These are phyloP conservation scores for Ips typographus DNA, from an alignment of 1,140 invertebrate genomes.

Conservation along the genomic window DNA sequence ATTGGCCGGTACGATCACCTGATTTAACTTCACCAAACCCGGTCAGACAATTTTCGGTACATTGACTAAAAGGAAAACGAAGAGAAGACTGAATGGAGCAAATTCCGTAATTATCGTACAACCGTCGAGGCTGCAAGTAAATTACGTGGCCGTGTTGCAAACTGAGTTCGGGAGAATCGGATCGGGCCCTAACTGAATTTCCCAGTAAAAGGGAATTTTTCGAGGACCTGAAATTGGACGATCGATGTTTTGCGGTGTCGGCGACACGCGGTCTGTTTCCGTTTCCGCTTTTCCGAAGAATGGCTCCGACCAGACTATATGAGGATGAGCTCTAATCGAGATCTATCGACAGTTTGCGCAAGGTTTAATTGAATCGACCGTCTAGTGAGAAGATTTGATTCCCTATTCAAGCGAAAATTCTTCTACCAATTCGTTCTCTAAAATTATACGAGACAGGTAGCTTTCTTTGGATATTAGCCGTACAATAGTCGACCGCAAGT, in stretches of 20 bases:
- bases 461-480: too few relatives aligned
- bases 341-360: constrained; percentile 19
- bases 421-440: too few relatives aligned
- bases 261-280: constrained; percentile 29
- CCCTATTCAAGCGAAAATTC: too few relatives aligned
- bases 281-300: constrained; percentile 18
- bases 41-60: too few relatives aligned
- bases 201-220: constrained; percentile 20
- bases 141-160: constrained; percentile 3
- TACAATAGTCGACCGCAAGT: too few relatives aligned
- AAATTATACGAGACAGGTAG: too few relatives aligned
- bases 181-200: constrained; percentile 20
- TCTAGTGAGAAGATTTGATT: too few relatives aligned
- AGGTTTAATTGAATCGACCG: constrained; percentile 5
- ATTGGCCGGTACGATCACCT: too few relatives aligned
- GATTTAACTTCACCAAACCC: too few relatives aligned
- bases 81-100: too few relatives aligned
- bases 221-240: constrained; percentile 12
- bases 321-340: constrained; percentile 7
- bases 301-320: constrained; percentile 13
- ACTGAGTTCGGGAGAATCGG: constrained; percentile 2
- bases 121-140: not conserved
- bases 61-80: too few relatives aligned
- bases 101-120: too few relatives aligned
- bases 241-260: constrained; percentile 19